Percentiles rank a stretch among this genome's conserved stretches.
Conservation (phyloP, 1,140 invertebrate species). For the Nasonia vitripennis region DNA sequence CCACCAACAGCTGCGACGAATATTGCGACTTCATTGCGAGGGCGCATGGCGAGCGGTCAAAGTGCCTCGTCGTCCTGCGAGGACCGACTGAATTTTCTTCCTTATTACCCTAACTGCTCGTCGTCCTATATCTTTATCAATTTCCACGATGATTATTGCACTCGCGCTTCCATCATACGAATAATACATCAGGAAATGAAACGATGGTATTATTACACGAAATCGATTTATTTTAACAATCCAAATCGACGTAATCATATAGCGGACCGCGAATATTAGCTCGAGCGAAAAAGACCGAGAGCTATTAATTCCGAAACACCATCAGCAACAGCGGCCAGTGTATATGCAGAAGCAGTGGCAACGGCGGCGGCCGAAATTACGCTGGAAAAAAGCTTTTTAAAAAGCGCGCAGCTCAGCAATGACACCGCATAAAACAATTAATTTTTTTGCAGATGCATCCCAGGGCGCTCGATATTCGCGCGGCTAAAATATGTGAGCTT, state of each 20-base stretch:
- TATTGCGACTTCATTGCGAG: conserved; percentile 42
- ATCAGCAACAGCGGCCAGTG: not conserved
- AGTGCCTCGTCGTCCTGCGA: not conserved
- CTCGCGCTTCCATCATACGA: not conserved
- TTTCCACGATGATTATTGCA: conserved; percentile 7
- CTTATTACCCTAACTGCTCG: conserved; percentile 2
- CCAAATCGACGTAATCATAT: not conserved
- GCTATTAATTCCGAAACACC: not conserved
- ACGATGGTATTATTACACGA: not conserved
- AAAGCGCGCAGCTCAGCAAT: conserved; percentile 41
- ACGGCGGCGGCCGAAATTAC: not conserved
- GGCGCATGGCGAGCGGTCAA: conserved; percentile 14
- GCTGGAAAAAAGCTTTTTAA: conserved; percentile 23
- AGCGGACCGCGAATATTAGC: not conserved
- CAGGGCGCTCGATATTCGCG: conserved; percentile 36
- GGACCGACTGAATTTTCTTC: conserved; percentile 44
- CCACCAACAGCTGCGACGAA: not conserved
- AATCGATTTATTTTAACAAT: not conserved
- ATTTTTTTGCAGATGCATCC: conserved; percentile 49
- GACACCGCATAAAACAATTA: conserved; percentile 44
- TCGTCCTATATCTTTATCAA: not conserved
- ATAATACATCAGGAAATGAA: not conserved
- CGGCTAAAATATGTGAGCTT: conserved; percentile 51
- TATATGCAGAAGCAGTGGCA: too few relatives aligned
- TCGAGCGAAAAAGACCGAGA: not conserved